A percentile compares a stretch with the other conserved stretches of the same genome.
phyloP scores from a whole-genome alignment of 2,888 invertebrate genomes.

The Leptogaster cylindrica region DNA sequence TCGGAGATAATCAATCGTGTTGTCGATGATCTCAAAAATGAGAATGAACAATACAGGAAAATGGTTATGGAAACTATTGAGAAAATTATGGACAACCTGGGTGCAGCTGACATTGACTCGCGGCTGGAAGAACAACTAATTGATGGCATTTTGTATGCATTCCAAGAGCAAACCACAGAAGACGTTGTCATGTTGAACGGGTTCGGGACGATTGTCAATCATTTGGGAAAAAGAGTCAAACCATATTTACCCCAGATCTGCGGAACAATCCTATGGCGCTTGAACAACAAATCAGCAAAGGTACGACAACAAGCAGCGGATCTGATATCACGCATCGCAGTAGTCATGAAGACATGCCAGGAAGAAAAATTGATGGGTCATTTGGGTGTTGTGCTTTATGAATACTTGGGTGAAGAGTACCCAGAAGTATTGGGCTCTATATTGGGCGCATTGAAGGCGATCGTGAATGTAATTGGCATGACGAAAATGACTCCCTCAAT shows the following conservation, averaged over 20 bases:
- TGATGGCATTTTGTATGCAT: conserved; percentile 98
- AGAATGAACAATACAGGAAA: conserved; percentile 98
- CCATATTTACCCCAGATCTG: conserved; percentile 99
- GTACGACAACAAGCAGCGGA: conserved; percentile 99
- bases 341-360: conserved; percentile 99
- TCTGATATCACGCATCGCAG: conserved; percentile 95
- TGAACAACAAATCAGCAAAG: conserved; percentile 99
- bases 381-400: conserved; percentile 97
- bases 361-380: conserved; percentile 99
- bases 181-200: conserved; percentile 99
- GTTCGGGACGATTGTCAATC: conserved; percentile 98
- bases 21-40: conserved; percentile 98
- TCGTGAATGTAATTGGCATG: conserved; percentile 99
- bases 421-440: conserved; percentile 99
- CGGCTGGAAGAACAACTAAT: conserved; percentile 98
- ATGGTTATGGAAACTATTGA: conserved; percentile 99
- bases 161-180: conserved; percentile 99
- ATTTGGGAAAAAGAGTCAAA: conserved; percentile 95
- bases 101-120: conserved; percentile 98
- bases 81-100: conserved; percentile 96
- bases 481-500: conserved; percentile 99
- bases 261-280: conserved; percentile 98
- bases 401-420: conserved; percentile 99
- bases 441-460: conserved; percentile 95
- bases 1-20: conserved; percentile 98